A percentile compares a stretch with the other conserved stretches of the same genome.
These are phyloP conservation scores for Tenodera sinensis DNA, from an alignment of 2,888 invertebrate genomes.

Conservation along the genomic window DNA sequence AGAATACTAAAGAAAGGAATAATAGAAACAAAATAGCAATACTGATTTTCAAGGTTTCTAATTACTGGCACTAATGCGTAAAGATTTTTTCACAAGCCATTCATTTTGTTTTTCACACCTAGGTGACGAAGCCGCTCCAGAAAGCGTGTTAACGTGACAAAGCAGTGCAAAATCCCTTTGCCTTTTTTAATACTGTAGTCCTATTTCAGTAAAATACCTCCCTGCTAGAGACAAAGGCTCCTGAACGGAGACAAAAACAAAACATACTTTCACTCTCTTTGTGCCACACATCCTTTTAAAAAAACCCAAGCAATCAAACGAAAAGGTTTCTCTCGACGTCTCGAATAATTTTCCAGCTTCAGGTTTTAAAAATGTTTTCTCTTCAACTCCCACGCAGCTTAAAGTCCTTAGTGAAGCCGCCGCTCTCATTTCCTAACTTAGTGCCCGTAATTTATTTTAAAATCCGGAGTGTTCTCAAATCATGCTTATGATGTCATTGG, in stretches of 20 bases:
- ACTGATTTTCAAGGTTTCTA: too few relatives aligned
- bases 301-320: neutral
- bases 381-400: neutral
- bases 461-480: too few relatives aligned
- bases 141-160: neutral
- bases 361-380: neutral
- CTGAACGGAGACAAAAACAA: neutral
- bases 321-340: neutral
- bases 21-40: too few relatives aligned
- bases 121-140: neutral
- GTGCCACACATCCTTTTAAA: neutral
- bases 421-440: neutral
- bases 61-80: too few relatives aligned
- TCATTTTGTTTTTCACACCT: neutral
- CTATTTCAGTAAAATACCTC: neutral
- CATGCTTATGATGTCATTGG: too few relatives aligned
- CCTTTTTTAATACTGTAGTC: neutral
- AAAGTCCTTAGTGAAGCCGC: neutral
- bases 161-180: neutral
- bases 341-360: neutral
- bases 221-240: neutral
- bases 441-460: neutral
- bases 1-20: too few relatives aligned
- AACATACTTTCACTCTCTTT: neutral
- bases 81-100: neutral